These are phyloP conservation scores for Brachyrhaphis roseni DNA, from an alignment of 2,797 vertebrate species.

Conservation along the genomic window DNA sequence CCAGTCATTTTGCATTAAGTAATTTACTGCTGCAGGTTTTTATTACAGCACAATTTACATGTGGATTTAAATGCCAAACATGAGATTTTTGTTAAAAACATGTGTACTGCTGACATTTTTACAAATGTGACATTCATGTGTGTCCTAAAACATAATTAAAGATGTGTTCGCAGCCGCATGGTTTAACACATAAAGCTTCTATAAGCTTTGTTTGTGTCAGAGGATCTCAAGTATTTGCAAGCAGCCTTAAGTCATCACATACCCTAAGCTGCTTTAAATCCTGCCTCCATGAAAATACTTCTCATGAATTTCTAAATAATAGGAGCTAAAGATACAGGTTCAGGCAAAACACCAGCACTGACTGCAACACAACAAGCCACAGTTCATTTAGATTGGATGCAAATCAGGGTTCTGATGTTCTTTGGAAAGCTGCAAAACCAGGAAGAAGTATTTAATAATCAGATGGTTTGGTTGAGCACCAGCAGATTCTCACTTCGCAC, in stretches of 20 bases:
- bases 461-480: slow-evolving; percentile 30
- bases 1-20: not conserved
- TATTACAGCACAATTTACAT: not conserved
- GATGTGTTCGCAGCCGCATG: not conserved
- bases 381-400: not conserved
- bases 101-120: not conserved
- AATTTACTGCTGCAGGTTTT: not conserved
- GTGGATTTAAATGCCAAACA: not conserved
- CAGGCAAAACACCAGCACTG: slow-evolving; percentile 14
- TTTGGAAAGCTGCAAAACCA: slow-evolving; percentile 16
- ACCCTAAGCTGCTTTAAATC: slow-evolving; percentile 18
- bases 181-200: slow-evolving; percentile 9
- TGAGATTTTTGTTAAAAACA: not conserved
- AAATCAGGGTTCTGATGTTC: slow-evolving; percentile 1
- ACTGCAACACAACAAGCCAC: slow-evolving; percentile 18
- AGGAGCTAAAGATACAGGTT: slow-evolving; percentile 20
- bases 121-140: not conserved
- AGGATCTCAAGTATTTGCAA: slow-evolving; percentile 6
- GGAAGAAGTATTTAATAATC: slow-evolving; percentile 23
- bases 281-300: not conserved
- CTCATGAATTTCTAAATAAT: slow-evolving; percentile 7
- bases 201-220: slow-evolving; percentile 17
- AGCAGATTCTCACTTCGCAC: slow-evolving; percentile 25
- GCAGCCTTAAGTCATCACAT: not conserved
- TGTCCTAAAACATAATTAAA: not conserved